Conservation (phyloP, 1,140 invertebrate genomes). For the Hetaerina americana region DNA sequence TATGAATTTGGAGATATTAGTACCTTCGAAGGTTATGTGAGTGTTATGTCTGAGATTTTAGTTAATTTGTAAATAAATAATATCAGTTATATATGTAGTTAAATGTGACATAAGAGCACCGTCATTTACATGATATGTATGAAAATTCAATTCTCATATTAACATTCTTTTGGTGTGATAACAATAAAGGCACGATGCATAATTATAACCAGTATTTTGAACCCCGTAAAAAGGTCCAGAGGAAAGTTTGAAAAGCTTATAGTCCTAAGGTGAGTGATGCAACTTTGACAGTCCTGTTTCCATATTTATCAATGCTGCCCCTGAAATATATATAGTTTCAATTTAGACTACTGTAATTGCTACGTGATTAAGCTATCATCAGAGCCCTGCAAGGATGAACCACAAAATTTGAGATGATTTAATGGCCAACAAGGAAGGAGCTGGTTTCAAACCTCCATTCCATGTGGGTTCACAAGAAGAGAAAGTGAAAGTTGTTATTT, state of each 20-base stretch:
- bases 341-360: background rate
- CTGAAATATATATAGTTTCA: background rate
- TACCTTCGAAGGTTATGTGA: too few species aligned
- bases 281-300: background rate
- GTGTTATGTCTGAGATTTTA: too few species aligned
- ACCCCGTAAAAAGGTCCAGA: background rate
- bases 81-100: too few species aligned
- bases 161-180: background rate
- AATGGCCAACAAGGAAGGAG: too few species aligned
- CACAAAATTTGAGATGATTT: too few species aligned
- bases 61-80: too few species aligned
- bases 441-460: too few species aligned
- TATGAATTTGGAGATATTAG: too few species aligned
- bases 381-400: too few species aligned
- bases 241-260: background rate
- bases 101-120: too few species aligned
- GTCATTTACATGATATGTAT: background rate
- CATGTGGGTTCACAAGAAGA: too few species aligned
- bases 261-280: background rate
- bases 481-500: too few species aligned
- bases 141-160: background rate
- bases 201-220: background rate
- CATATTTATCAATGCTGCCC: background rate
- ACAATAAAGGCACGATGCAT: background rate
- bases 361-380: background rate